Base-by-base conservation (phyloP, 1,140 invertebrate species). In the Hydropsyche tenuis region DNA sequence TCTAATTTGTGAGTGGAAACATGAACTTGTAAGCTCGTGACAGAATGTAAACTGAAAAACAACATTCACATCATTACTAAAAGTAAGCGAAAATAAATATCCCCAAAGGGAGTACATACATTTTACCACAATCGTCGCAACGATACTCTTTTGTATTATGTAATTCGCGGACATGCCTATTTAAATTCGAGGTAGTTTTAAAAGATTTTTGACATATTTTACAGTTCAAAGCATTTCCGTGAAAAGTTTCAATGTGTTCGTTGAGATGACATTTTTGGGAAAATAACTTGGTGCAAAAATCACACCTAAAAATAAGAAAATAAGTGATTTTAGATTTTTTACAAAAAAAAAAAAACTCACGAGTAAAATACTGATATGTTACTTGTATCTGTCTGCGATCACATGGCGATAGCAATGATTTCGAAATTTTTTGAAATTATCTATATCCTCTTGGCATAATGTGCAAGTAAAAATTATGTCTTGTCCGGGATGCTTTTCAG, bases 1-100 rank as follows among this genome's bases (percentile, higher is more conserved):
- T 85, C 84, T 64, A 84, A 78, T 64, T 81, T 81, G 76, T 87
- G 86, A 5, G 85, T 85, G 73, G 85, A 85, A 25, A 85, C 80
- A 75, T 87, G 86, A 75, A 86, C 83, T 75, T 82, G 84, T 75
- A 63, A 63, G 12, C 74, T 64, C 20, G 66, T 73, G 16, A 23
- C 37, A 20, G 74, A 45, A 14, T 73, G 51, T 43, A 75, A 69
- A 9, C 74, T 75, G 22, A 22, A 75, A 69, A 25, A n/a, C 9
- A 30, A 22, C n/a, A 63, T 22, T 11, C 16, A 65, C 2, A 42
- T n/a, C n/a, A 65, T 16, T 22, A 43, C 12, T 3, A 9, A 51
- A 51, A 48, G 45, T 1, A 51, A n/a, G 2, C 9, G 7, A 12
- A 53, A 6, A 5, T 14, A 68, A 46, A 2, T n/a, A 51, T 18